These are phyloP conservation scores for Ruditapes philippinarum DNA, from an alignment of 1,140 invertebrate species.

Conservation along the genomic window DNA sequence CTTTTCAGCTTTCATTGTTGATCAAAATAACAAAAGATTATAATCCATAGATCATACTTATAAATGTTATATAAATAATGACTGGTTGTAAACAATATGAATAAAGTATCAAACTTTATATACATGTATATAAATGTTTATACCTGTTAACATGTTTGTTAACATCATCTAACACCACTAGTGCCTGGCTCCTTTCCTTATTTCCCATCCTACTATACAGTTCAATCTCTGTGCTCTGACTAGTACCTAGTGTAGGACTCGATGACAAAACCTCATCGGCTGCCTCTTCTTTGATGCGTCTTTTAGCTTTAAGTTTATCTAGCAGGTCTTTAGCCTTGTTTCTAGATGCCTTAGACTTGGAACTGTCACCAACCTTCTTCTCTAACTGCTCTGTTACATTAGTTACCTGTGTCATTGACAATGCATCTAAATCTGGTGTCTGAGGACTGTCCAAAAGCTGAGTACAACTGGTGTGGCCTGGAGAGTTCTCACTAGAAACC, in stretches of 20 bases:
- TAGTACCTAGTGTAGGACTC: neutral
- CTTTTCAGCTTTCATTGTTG: too few species aligned
- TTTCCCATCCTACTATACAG: neutral
- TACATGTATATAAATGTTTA: too few species aligned
- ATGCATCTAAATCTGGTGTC: neutral
- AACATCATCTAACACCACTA: neutral
- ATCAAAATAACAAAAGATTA: too few species aligned
- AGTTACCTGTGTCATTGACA: conserved; percentile 27
- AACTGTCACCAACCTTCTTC: conserved; percentile 26
- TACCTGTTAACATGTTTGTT: conserved; percentile 53
- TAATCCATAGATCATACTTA: too few species aligned
- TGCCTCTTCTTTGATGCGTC: conserved; percentile 37
- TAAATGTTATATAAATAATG: too few species aligned
- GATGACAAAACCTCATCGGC: neutral
- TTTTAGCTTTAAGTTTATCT: conserved; percentile 42
- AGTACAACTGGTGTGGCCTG: neutral
- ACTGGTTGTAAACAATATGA: too few species aligned
- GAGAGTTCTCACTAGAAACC: neutral
- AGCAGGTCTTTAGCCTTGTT: conserved; percentile 46
- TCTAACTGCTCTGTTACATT: conserved; percentile 19
- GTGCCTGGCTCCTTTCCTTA: neutral
- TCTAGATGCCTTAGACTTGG: neutral
- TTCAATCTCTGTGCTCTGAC: conserved; percentile 14
- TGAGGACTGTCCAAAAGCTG: conserved; percentile 37
- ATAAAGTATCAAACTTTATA: too few species aligned